A percentile compares a stretch with the other conserved stretches of the same genome.
phyloP scores from a whole-genome alignment of 2,113 vertebrate species.

The Rutilus rutilus region DNA sequence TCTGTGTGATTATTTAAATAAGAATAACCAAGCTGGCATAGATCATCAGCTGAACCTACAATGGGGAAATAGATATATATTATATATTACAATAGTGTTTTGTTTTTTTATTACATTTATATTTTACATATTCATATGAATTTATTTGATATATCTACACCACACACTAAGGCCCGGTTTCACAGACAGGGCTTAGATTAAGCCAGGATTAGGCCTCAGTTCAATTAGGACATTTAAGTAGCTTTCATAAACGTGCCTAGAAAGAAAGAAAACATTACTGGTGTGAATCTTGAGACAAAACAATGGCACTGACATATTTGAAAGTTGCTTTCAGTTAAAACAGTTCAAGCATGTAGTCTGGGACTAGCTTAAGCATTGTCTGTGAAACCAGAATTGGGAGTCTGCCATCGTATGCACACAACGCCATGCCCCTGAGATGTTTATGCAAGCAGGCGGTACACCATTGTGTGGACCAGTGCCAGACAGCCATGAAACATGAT shows the following conservation, averaged over 20 bases:
- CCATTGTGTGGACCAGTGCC: constrained; percentile 36
- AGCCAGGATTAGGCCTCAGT: too few relatives aligned
- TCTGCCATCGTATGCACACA: not conserved
- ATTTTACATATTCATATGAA: too few relatives aligned
- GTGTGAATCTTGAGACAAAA: too few relatives aligned
- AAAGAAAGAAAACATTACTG: too few relatives aligned
- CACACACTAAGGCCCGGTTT: not conserved
- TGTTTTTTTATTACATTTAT: not conserved
- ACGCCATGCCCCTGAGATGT: not conserved
- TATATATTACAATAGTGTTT: not conserved
- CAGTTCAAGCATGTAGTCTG: too few relatives aligned
- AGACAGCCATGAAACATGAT: constrained; percentile 21
- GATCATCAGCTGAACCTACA: not conserved
- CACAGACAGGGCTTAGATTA: too few relatives aligned
- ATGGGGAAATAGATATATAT: not conserved
- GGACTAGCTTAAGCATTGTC: too few relatives aligned
- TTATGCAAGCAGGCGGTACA: constrained; percentile 15
- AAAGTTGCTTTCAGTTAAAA: too few relatives aligned
- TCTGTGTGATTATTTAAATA: not conserved
- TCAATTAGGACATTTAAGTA: too few relatives aligned
- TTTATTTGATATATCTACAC: not conserved
- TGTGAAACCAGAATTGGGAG: constrained; percentile 12
- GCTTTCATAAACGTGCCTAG: too few relatives aligned
- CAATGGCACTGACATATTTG: too few relatives aligned
- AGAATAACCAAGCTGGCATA: not conserved